Percentiles rank a stretch among this genome's conserved stretches.
These are phyloP conservation scores for Rotaria socialis DNA, from an alignment of 2,888 invertebrate species.

Conservation along the genomic window DNA sequence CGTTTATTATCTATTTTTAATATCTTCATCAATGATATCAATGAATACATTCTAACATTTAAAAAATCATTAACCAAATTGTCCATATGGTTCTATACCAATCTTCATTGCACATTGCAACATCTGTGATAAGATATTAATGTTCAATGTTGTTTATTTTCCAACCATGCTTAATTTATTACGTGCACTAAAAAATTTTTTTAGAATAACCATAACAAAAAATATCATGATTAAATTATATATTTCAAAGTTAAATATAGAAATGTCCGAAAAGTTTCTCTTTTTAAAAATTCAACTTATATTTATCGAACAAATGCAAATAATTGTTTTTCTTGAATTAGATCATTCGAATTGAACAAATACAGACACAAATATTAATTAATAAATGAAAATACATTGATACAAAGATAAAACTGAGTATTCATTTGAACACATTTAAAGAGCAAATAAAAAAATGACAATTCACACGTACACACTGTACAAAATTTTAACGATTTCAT, in stretches of 20 bases:
- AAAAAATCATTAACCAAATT: no score
- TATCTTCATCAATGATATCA: background rate
- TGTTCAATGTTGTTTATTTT: background rate
- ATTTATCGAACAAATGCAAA: background rate
- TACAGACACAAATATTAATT: background rate
- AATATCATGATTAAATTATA: no score
- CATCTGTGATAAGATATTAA: background rate
- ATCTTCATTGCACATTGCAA: background rate
- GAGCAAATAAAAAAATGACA: background rate
- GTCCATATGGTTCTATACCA: background rate
- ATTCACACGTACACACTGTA: background rate
- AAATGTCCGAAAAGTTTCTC: no score
- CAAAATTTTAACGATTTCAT: background rate
- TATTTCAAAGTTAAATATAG: no score
- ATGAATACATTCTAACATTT: background rate
- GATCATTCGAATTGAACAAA: slow-evolving; percentile 1
- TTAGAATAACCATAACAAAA: no score
- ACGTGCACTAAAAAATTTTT: background rate
- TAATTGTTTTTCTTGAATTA: background rate
- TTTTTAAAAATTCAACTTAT: background rate
- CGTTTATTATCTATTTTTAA: background rate
- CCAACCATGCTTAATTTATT: background rate
- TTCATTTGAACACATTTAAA: background rate
- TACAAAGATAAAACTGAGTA: slow-evolving; percentile 33
- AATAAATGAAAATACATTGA: slow-evolving; percentile 7